Percentiles rank a stretch among this genome's conserved stretches.
Conservation (phyloP, 2,113 vertebrate species). For the Tichodroma muraria region DNA sequence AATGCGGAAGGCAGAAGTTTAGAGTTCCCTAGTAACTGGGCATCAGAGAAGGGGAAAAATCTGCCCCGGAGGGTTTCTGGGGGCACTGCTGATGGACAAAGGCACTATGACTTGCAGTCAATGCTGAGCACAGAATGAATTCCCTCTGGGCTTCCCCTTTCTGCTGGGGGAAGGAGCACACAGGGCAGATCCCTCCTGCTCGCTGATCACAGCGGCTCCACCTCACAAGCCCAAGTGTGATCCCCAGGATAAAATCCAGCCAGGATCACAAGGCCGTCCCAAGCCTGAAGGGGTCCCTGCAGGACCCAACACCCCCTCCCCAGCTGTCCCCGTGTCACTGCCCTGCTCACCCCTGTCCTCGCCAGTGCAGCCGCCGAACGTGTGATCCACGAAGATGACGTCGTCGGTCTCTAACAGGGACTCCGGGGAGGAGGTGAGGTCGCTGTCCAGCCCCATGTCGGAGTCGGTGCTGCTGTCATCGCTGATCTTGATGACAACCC, state of each 20-base stretch:
- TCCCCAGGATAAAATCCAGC: not conserved
- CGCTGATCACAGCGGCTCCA: not conserved
- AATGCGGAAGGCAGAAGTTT: not conserved
- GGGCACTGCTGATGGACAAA: not conserved
- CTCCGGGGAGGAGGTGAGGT: conserved; percentile 94
- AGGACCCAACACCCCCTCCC: not conserved
- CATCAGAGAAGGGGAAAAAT: not conserved
- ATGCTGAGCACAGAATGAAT: rapidly evolving
- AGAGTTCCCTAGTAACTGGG: not conserved
- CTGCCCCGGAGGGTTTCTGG: not conserved
- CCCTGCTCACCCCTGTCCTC: conserved; percentile 62
- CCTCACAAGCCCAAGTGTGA: not conserved
- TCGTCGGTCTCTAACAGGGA: conserved; percentile 88
- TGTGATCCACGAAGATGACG: conserved; percentile 84
- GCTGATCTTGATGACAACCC: conserved; percentile 86
- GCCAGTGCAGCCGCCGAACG: not conserved
- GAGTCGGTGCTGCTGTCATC: conserved; percentile 93
- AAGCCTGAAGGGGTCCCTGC: not conserved
- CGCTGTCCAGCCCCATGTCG: conserved; percentile 85
- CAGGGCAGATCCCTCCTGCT: not conserved
- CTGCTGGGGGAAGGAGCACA: not conserved
- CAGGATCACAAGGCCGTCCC: not conserved
- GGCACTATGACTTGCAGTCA: not conserved
- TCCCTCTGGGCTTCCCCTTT: not conserved
- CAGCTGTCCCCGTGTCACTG: not conserved